Percentiles rank a stretch among this genome's conserved stretches.
Evolutionary conservation across 2,888 invertebrate genomes (phyloP).

Genomic region (Idaea biselata): DNA sequence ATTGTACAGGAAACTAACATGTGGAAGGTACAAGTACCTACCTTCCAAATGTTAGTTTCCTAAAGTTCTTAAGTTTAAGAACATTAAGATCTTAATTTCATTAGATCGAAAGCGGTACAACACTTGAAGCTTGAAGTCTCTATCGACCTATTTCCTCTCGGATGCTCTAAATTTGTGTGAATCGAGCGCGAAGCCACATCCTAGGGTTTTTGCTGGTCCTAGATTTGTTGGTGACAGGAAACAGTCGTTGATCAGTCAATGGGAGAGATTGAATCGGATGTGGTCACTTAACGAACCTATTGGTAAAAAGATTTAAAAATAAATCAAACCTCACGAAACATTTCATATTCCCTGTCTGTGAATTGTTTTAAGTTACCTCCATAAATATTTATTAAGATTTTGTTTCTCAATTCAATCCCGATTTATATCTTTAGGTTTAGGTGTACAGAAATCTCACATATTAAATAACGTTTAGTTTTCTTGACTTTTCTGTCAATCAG

Average conservation of each 20-base stretch:
- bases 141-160: background rate
- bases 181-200: slow-evolving; percentile 48
- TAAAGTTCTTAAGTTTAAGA: too few species aligned
- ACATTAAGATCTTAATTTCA: too few species aligned
- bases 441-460: too few species aligned
- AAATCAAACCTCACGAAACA: background rate
- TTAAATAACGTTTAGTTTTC: background rate
- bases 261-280: background rate
- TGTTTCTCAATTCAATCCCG: too few species aligned
- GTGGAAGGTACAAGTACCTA: too few species aligned
- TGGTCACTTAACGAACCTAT: background rate
- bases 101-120: background rate
- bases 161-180: background rate
- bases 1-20: too few species aligned
- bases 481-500: background rate
- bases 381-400: too few species aligned
- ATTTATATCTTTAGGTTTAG: too few species aligned
- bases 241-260: slow-evolving; percentile 1
- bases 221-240: slow-evolving; percentile 44
- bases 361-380: too few species aligned
- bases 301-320: background rate
- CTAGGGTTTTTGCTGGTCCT: slow-evolving; percentile 42
- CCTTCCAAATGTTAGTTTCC: too few species aligned
- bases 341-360: too few species aligned
- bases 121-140: too few species aligned